Percentiles rank a stretch among this genome's conserved stretches.
phyloP scores from a whole-genome alignment of 2,113 vertebrate species.

The Micromys minutus region DNA sequence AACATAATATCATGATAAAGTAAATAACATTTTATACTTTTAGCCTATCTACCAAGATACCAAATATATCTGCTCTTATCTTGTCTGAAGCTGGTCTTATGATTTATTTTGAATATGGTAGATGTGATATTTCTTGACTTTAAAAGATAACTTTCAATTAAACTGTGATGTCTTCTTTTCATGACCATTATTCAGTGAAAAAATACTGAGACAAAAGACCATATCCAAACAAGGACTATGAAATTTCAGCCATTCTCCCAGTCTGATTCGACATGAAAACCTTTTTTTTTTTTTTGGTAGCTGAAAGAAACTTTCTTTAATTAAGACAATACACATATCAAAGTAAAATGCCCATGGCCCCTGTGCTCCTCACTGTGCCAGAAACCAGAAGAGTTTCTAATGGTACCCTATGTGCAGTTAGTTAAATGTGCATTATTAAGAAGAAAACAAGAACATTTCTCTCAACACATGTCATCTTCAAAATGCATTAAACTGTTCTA shows the following conservation, averaged over 20 bases:
- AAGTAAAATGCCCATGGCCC: too few relatives aligned
- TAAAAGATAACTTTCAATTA: neutral
- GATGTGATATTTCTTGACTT: neutral
- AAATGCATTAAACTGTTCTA: too few relatives aligned
- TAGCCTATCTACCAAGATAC: neutral
- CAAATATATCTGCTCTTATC: neutral
- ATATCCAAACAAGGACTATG: neutral
- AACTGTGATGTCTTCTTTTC: neutral
- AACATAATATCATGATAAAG: neutral
- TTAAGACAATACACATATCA: too few relatives aligned
- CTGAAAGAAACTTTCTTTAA: too few relatives aligned
- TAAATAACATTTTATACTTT: neutral
- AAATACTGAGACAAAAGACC: neutral
- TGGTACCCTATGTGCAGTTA: too few relatives aligned
- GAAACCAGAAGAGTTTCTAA: too few relatives aligned
- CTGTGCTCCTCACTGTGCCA: too few relatives aligned
- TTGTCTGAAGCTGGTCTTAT: neutral
- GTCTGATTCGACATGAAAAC: neutral
- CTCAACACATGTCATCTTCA: too few relatives aligned
- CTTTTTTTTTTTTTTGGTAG: too few relatives aligned
- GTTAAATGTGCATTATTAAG: too few relatives aligned
- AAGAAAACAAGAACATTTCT: too few relatives aligned
- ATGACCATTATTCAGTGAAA: neutral
- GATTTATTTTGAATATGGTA: neutral
- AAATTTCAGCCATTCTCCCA: neutral